Evolutionary conservation across 2,113 vertebrate species (phyloP), one percentile per base, ranked within the genome.

Genomic region (Callithrix jacchus): DNA sequence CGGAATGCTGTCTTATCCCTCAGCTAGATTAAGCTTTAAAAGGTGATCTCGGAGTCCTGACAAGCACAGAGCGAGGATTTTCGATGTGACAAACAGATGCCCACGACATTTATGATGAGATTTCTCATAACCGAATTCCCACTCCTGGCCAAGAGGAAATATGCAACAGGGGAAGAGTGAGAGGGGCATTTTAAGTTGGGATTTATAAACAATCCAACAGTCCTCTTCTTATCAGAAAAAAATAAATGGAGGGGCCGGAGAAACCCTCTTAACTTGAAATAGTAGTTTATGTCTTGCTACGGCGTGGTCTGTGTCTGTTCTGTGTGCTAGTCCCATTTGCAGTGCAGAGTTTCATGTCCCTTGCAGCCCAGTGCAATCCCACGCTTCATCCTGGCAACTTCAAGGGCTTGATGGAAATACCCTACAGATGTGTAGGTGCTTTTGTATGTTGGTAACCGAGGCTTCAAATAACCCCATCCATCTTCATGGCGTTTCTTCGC

Each of bases 21-120:
- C 87, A 23, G 97, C 80, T 85, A 98, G 97, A 98, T 98, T 97
- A 97, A 97, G 97, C 97, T 98, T 97, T 98, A 97, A 98, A 97
- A 98, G 95, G 97, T 98, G 98, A 97, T 98, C 97, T 96, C 95
- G 93, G 93, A 97, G 98, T 97, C 97, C 93, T 37, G 96, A 97
- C 98, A 98, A 98, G 96, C 97, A 94, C 87, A 96, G 96, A 97
- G 89, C 52, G 52, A 91, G 96, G 97, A 98, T 98, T 98, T 98
- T 97, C 89, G 58, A 89, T 98, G 93, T 96, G 98, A 98, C 98
- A 98, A 98, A 97, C 97, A 97, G 83, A 49, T 96, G 82, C 87
- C 87, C 32, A 32, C 64, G 68, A 6, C 97, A 95, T 97, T 97
- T 97, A 96, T 96, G 16, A 0, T 56, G 1, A 91, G 96, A 96